Base-by-base conservation (phyloP, 2,797 vertebrate species). In the Chrysocyon brachyurus region DNA sequence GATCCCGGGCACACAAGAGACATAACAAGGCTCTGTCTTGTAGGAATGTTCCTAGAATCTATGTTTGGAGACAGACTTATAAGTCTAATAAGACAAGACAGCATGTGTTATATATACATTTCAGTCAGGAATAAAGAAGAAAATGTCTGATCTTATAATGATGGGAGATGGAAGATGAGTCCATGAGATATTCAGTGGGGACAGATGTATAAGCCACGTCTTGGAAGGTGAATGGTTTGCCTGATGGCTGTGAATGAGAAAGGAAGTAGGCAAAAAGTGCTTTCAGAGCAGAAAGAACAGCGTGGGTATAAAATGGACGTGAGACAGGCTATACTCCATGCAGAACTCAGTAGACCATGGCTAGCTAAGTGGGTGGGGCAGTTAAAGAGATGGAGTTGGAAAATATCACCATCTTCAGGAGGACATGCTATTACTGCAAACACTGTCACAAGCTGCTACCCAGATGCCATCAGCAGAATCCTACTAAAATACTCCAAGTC, bases 121-220 rank as follows among this genome's bases (percentile, higher is more conserved):
- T 91, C 22, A 33, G 22, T 88, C 28, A 17, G 28, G 16, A 93
- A 84, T 70, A 79, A 88, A 87, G 89, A 82, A 90, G 54, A 31
- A 88, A 59, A 56, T 4, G 1, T 4, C 36, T 63, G 82, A 83
- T 64, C 78, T 93, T 26, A n/a, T 33, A 64, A 87, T n/a, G 26
- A 73, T 9, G 1, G 57, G 21, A 16, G 9, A 24, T 33, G 10
- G 33, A 72, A 78, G 52, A 31, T 5, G 46, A 95, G 31, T n/a
- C 49, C 68, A 68, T 52, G 56, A 68, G 40, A 70, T 28, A 14
- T 22, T 73, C 79, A 82, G 61, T 10, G 40, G 52, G 28, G n/a
- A 31, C 26, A 31, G 63, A 40, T 28, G 12, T n/a, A 31, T 15
- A 68, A 72, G 24, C 16, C 78, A 24, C 49, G 52, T 22, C 56